Base-by-base conservation (phyloP, 2,113 vertebrate species). In the Larimichthys polyactis region DNA sequence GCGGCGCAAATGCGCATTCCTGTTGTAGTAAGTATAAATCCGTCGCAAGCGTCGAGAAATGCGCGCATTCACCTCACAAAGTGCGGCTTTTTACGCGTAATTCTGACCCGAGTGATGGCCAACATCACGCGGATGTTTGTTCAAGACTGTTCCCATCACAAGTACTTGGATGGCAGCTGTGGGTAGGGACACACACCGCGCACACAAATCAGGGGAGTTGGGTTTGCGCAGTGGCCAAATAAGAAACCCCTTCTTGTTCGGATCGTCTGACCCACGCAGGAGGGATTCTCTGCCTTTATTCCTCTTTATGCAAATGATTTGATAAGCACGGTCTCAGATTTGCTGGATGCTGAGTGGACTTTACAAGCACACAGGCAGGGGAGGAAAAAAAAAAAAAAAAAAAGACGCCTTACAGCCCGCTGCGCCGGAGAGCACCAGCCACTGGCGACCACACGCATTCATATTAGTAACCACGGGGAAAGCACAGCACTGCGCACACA, bases 381-480 rank as follows among this genome's bases (percentile, higher is more conserved):
- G 51, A 69, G 29, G 14, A 16, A 27, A 3, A 2, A 27, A 3
- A 27, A 27, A 2, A 27, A 27, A 2, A 27, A 27, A 27, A 32
- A 58, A 60, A 81, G 77, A 75, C 65, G 24, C 27, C 12, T 40
- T 40, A 40, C 55, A 81, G 64, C 48, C 32, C 48, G 22, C 60
- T 20, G 81, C 43, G 32, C 76, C 63, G 80, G 48, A 62, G 67
- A 79, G 63, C 59, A n/a, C 59, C 59, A 62, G 72, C 83, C 82
- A 77, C 85, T 6, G 55, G 84, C 87, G 88, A 90, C 90, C 91
- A 93, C 90, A 94, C 93, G 71, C 92, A 84, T 75, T 69, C 82
- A 74, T 62, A 82, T 78, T 54, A 80, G 73, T 79, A 89, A 89
- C 88, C 85, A 87, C 83, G 66, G 78, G 58, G 78, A 87, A 81